Conservation (phyloP, 2,113 vertebrate species). For the Sylvia atricapilla region DNA sequence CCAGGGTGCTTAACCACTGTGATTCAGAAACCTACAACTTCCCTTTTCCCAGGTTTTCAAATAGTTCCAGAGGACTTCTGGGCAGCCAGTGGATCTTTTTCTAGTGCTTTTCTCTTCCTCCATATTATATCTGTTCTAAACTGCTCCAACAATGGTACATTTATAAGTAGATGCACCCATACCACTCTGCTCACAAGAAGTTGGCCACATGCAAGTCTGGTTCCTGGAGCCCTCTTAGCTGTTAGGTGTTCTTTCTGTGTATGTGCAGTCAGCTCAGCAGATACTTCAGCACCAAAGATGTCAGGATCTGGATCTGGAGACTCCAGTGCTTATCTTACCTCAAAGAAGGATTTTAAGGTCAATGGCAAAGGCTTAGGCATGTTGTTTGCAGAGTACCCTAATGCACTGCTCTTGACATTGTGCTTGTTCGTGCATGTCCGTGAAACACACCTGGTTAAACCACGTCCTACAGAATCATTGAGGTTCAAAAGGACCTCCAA, state of each 20-base stretch:
- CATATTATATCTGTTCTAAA: not conserved
- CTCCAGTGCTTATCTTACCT: not conserved
- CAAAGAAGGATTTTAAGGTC: not conserved
- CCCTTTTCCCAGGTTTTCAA: not conserved
- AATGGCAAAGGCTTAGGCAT: not conserved
- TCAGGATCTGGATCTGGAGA: not conserved
- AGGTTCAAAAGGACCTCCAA: not conserved
- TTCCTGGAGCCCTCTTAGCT: not conserved
- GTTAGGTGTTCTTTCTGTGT: not conserved
- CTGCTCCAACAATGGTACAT: not conserved
- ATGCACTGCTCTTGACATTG: no score
- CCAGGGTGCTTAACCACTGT: not conserved
- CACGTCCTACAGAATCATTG: not conserved
- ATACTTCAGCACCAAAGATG: not conserved
- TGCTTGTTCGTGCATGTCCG: not conserved
- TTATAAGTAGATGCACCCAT: not conserved
- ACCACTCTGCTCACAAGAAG: not conserved
- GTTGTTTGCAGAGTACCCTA: not conserved
- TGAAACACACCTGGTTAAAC: not conserved
- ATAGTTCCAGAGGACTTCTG: not conserved
- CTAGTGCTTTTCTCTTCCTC: not conserved
- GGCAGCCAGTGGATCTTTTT: not conserved
- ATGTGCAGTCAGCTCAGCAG: not conserved
- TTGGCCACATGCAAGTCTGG: not conserved
- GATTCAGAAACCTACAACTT: not conserved